These are phyloP conservation scores for Gibbula magus DNA, from an alignment of 2,888 invertebrate genomes.

Conservation along the genomic window DNA sequence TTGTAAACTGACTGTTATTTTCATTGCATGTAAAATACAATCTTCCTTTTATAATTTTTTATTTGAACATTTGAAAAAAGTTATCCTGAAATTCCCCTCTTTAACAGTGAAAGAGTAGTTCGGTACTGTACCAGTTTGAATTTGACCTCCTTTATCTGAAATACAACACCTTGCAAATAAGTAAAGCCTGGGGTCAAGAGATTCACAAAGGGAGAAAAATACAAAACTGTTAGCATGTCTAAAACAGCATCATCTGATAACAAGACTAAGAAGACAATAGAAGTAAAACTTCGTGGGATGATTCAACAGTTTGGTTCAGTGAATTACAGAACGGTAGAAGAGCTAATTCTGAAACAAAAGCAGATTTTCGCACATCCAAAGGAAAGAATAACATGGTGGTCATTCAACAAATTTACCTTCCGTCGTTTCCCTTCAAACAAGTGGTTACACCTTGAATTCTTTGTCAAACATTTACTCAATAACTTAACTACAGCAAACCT, in stretches of 20 bases:
- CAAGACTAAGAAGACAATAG: not conserved
- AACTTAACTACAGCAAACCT: conserved; percentile 7
- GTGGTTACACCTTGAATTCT: not conserved
- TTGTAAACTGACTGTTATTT: too few species aligned
- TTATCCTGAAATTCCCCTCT: too few species aligned
- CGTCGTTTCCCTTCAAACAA: not conserved
- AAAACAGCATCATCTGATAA: conserved; percentile 22
- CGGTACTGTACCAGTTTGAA: not conserved
- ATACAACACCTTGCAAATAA: not conserved
- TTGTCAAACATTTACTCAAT: not conserved
- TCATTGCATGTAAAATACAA: too few species aligned
- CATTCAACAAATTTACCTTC: not conserved
- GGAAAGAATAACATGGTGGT: not conserved
- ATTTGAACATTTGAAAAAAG: too few species aligned
- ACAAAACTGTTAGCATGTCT: not conserved
- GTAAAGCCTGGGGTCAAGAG: not conserved
- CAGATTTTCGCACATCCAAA: not conserved
- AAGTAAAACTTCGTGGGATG: not conserved
- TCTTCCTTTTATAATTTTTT: too few species aligned
- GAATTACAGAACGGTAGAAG: not conserved
- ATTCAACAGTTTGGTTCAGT: conserved; percentile 20
- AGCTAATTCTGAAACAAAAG: conserved; percentile 5
- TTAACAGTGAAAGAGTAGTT: too few species aligned
- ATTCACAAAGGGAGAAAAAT: not conserved
- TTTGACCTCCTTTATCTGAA: not conserved